Evolutionary conservation across 1,140 invertebrate genomes (phyloP).

Genomic region (Saxidomus purpurata): DNA sequence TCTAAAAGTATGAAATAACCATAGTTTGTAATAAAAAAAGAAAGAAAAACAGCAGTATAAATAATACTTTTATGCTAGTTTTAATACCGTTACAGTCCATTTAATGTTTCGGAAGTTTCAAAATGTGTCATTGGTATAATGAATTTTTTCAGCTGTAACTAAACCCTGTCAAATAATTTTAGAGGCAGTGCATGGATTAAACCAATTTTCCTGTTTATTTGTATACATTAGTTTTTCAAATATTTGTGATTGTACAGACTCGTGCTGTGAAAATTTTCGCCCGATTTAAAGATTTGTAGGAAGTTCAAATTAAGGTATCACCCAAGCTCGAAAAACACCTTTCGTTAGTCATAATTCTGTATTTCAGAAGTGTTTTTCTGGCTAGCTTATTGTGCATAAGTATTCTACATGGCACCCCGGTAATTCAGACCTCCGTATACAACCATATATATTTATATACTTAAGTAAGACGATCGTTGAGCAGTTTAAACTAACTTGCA

Average conservation of each 20-base stretch:
- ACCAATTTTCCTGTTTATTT: neutral
- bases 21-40: too few species aligned
- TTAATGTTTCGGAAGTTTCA: neutral
- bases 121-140: neutral
- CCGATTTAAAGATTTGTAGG: neutral
- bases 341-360: too few species aligned
- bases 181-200: neutral
- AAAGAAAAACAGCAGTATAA: neutral
- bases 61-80: neutral
- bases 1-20: too few species aligned
- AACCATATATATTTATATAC: too few species aligned
- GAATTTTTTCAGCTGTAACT: neutral
- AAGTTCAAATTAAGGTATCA: neutral
- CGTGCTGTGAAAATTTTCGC: neutral
- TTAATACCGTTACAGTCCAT: neutral
- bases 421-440: too few species aligned
- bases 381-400: too few species aligned
- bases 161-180: neutral
- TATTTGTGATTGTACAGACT: neutral
- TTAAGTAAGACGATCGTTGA: too few species aligned
- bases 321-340: too few species aligned
- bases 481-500: too few species aligned
- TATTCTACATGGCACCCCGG: too few species aligned
- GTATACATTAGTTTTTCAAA: conserved; percentile 28
- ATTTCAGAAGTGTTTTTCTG: too few species aligned